Base-by-base conservation (phyloP, 2,888 invertebrate genomes). In the Brenthis daphne region DNA sequence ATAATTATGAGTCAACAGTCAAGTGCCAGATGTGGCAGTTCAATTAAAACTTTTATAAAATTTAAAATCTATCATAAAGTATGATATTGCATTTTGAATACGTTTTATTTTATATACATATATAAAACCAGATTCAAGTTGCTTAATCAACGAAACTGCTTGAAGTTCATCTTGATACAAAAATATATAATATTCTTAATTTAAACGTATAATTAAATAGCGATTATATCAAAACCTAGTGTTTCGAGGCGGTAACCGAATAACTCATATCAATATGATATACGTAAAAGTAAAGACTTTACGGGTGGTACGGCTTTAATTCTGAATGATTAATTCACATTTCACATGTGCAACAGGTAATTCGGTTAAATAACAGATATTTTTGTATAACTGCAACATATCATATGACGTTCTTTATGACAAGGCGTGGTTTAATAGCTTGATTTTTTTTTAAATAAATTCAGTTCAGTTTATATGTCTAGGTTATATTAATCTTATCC, bases 311-410 rank as follows among this genome's bases (percentile, higher is more conserved):
- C 68, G 64, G 69, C 60, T 64, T 73, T 67, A 61, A 61, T 67
- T 16, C 53, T 61, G 16, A 74, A 71, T 76, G 76, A 74, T 76
- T 70, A 75, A 75, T 73, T 20, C 47, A 16, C 65, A 20, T 65
- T 65, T 69, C 56, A 16, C 37, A 65, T 64, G 29, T 55, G 53
- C 54, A 64, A 68, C 74, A 69, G 69, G 71, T 74, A 73, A 75
- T 76, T 77, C 76, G 71, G 69, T 72, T 57, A 74, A 76, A 77
- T 76, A 75, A 76, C 72, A 70, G 74, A 73, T 75, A 73, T 77
- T 75, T 74, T 74, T 73, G 69, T 71, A 65, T 66, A 53, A 64
- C 68, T 57, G 58, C 70, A 37, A 70, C 68, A 64, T 63, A 43
- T 24, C 29, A 50, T 67, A 54, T 64, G 70, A 75, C 73, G 73